phyloP scores from a whole-genome alignment of 2,797 vertebrate genomes.

The Cetoscarus ocellatus region DNA sequence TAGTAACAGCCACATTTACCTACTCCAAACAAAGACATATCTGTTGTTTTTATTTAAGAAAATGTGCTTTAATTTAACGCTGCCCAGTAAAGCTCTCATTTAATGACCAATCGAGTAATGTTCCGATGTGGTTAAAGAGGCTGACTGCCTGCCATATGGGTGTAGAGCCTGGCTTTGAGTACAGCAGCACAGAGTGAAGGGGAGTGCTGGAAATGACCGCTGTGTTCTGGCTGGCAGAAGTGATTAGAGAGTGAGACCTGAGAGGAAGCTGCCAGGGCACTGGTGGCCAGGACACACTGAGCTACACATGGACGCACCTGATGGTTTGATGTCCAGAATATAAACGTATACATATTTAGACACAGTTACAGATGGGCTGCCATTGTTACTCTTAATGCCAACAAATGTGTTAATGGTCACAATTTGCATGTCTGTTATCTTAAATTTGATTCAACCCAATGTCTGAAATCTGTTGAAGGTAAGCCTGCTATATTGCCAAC shows the following conservation, averaged over 20 bases:
- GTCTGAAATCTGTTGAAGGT: background rate
- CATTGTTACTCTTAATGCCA: background rate
- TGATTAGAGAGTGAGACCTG: constrained; percentile 12
- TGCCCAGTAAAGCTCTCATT: constrained; percentile 49
- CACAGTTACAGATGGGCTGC: constrained; percentile 18
- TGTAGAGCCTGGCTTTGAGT: constrained; percentile 45
- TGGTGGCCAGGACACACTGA: constrained; percentile 21
- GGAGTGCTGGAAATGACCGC: constrained; percentile 55
- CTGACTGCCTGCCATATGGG: constrained; percentile 48
- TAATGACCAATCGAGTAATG: constrained; percentile 54
- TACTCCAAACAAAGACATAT: too few species aligned
- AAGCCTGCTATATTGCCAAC: background rate
- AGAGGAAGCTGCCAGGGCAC: constrained; percentile 37
- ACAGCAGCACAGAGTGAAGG: constrained; percentile 42
- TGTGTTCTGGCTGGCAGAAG: constrained; percentile 21
- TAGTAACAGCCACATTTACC: too few species aligned
- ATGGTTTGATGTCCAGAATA: constrained; percentile 14
- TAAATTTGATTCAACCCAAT: constrained; percentile 8
- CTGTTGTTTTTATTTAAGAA: constrained; percentile 1
- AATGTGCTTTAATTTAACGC: constrained; percentile 26
- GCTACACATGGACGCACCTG: constrained; percentile 19
- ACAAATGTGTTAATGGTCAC: background rate
- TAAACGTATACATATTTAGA: constrained; percentile 5
- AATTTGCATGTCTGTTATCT: constrained; percentile 6
- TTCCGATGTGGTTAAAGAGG: constrained; percentile 40